Percentiles rank a stretch among this genome's conserved stretches.
Conservation (phyloP, 2,888 invertebrate genomes). For the Sphaerophoria rueppellii region DNA sequence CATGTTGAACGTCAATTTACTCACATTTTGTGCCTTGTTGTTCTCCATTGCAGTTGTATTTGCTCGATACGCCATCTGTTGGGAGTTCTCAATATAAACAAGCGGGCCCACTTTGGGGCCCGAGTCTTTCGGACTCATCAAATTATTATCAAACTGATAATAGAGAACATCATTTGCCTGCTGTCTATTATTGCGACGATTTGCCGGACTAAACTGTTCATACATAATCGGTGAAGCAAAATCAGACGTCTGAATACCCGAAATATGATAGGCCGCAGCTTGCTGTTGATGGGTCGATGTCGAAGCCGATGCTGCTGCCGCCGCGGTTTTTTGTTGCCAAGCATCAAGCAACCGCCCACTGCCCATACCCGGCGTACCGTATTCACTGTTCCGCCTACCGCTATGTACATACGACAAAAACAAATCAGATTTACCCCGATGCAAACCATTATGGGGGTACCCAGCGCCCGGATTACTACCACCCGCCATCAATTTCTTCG, state of each 20-base stretch:
- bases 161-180: slow-evolving; percentile 79
- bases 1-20: slow-evolving; percentile 45
- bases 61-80: slow-evolving; percentile 58
- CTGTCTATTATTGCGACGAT: slow-evolving; percentile 75
- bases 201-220: slow-evolving; percentile 62
- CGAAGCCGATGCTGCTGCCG: slow-evolving; percentile 34
- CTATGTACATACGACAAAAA: slow-evolving; percentile 80
- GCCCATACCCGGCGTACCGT: slow-evolving; percentile 47
- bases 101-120: slow-evolving; percentile 59
- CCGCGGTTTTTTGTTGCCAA: slow-evolving; percentile 63
- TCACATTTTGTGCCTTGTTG: slow-evolving; percentile 70
- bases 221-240: slow-evolving; percentile 78
- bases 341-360: slow-evolving; percentile 61
- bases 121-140: slow-evolving; percentile 64
- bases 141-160: slow-evolving; percentile 80
- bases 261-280: slow-evolving; percentile 80
- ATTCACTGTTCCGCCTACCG: slow-evolving; percentile 49
- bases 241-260: slow-evolving; percentile 80
- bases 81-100: slow-evolving; percentile 61
- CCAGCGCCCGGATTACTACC: slow-evolving; percentile 72
- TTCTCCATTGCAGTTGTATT: slow-evolving; percentile 60
- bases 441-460: slow-evolving; percentile 76
- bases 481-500: slow-evolving; percentile 79
- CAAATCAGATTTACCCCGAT: slow-evolving; percentile 81
- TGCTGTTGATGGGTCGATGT: slow-evolving; percentile 63